These are phyloP conservation scores for Oreotrochilus melanogaster DNA, from an alignment of 2,113 vertebrate genomes.

Conservation along the genomic window DNA sequence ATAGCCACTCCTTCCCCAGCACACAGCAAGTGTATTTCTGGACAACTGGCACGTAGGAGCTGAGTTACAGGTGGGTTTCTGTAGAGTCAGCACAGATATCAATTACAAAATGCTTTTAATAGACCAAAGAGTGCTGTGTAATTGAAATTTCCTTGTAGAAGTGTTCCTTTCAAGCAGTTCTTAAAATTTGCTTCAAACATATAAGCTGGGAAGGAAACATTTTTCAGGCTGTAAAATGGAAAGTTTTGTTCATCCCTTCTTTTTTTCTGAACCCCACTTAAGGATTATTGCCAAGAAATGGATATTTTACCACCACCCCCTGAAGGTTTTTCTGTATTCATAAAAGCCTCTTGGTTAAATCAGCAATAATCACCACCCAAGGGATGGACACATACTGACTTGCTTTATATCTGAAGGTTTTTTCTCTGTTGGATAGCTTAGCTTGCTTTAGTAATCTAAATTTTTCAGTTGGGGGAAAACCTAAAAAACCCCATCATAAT, in stretches of 20 bases:
- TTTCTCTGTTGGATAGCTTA: not conserved
- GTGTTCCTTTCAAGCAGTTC: rapidly evolving
- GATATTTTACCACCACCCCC: not conserved
- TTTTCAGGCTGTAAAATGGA: not conserved
- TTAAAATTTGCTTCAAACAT: not conserved
- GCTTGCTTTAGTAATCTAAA: not conserved
- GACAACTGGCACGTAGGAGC: not conserved
- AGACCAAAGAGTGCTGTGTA: not conserved
- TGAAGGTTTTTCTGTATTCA: not conserved
- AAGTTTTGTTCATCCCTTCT: not conserved
- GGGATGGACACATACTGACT: not conserved
- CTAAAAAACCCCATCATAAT: not conserved
- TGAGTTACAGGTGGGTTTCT: slow-evolving; percentile 9
- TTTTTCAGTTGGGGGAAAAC: not conserved
- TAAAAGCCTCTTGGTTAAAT: not conserved
- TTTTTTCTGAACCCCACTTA: not conserved
- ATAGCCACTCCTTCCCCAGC: not conserved
- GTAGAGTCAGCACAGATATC: not conserved
- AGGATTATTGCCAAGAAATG: not conserved
- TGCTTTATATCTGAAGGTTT: not conserved
- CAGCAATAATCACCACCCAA: not conserved
- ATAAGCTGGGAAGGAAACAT: not conserved
- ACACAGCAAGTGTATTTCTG: not conserved
- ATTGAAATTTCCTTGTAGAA: not conserved
- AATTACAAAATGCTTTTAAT: not conserved